Conservation (phyloP, 1,140 invertebrate genomes). For the Calliphora vicina region DNA sequence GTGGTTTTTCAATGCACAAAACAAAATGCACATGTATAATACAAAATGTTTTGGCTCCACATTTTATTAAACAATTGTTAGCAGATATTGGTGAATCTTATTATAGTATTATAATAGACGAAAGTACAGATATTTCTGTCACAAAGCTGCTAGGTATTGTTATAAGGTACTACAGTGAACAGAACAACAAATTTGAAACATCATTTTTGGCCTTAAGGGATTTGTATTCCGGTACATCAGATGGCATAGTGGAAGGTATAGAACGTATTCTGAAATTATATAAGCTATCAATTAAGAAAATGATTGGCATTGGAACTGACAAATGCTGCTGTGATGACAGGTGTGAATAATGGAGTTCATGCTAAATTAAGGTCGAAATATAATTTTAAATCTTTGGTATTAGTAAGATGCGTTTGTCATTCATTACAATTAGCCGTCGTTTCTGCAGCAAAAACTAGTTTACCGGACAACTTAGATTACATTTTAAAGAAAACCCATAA, state of each 20-base stretch:
- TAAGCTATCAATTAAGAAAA: neutral
- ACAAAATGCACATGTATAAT: neutral
- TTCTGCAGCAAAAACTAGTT: slow-evolving; percentile 7
- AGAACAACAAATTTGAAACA: neutral
- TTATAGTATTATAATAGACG: neutral
- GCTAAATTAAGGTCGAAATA: neutral
- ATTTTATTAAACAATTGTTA: neutral
- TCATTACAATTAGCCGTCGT: slow-evolving; percentile 10
- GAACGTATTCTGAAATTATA: neutral
- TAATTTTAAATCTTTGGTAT: neutral
- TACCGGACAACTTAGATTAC: slow-evolving; percentile 8
- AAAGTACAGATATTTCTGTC: neutral
- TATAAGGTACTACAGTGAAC: neutral
- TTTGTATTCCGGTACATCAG: neutral
- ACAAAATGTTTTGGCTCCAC: neutral
- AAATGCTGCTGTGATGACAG: slow-evolving; percentile 16
- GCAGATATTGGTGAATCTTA: neutral
- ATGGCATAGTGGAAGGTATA: neutral
- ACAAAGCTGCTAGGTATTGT: neutral
- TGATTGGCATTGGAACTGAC: slow-evolving; percentile 23
- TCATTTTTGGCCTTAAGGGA: neutral
- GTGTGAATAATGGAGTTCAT: slow-evolving; percentile 2
- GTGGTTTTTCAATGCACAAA: neutral
- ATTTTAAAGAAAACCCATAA: slow-evolving; percentile 15
- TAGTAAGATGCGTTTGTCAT: slow-evolving; percentile 24